phyloP scores from a whole-genome alignment of 1,140 invertebrate genomes.

The Penaeus indicus region DNA sequence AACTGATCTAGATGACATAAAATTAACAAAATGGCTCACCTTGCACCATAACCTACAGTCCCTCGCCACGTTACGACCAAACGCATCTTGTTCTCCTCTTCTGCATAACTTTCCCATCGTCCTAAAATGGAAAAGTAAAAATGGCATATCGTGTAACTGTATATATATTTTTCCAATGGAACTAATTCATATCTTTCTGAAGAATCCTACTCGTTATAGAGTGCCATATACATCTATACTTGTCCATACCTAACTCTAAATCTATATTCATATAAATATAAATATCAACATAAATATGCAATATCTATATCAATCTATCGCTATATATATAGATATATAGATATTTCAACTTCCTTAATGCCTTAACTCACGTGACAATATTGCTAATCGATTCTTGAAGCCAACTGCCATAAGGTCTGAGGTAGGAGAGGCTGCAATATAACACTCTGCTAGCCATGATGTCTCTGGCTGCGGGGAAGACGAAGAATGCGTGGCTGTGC shows the following conservation, averaged over 20 bases:
- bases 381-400: conserved; percentile 48
- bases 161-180: background rate
- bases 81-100: conserved; percentile 44
- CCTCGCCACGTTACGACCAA: conserved; percentile 40
- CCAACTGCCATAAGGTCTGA: conserved; percentile 46
- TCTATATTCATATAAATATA: no score
- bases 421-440: conserved; percentile 46
- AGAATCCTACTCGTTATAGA: no score
- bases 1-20: background rate
- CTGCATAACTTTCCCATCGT: conserved; percentile 40
- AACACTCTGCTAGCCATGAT: conserved; percentile 47
- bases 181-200: no score
- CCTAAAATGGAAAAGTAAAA: conserved; percentile 25
- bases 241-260: no score
- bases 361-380: conserved; percentile 48
- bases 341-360: background rate
- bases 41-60: conserved; percentile 31
- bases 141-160: background rate
- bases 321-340: no score
- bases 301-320: no score
- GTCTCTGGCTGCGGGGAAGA: conserved; percentile 49
- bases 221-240: no score
- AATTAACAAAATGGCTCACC: conserved; percentile 3
- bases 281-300: no score
- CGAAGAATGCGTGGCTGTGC: background rate